These are phyloP conservation scores for Baryphthengus martii DNA, from an alignment of 2,113 vertebrate genomes.

Conservation along the genomic window DNA sequence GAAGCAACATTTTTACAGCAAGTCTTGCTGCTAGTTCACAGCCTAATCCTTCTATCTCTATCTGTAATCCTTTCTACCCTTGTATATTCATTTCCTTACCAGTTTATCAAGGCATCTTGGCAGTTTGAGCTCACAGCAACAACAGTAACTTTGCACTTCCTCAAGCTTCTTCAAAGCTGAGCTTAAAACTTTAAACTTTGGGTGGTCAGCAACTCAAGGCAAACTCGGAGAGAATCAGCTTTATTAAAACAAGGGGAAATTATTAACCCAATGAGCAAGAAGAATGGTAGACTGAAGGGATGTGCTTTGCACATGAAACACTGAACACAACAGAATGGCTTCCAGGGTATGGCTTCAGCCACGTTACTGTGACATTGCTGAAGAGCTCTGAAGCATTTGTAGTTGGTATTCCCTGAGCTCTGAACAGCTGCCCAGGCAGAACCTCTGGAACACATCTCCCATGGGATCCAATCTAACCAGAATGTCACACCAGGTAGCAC, in stretches of 20 bases:
- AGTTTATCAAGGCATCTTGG: conserved; percentile 30
- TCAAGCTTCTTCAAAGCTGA: neutral
- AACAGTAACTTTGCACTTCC: neutral
- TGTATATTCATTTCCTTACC: conserved; percentile 42
- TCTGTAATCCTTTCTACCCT: conserved; percentile 45
- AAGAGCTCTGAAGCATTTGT: neutral
- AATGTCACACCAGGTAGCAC: neutral
- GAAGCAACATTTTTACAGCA: conserved; percentile 60
- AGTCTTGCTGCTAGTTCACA: conserved; percentile 22
- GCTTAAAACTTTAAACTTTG: neutral
- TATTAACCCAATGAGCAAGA: neutral
- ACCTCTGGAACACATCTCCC: neutral
- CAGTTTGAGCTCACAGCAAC: neutral
- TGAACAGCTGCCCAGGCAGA: neutral
- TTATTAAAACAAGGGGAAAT: neutral
- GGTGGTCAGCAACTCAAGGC: neutral
- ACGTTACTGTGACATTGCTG: fast-evolving
- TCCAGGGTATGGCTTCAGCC: fast-evolving
- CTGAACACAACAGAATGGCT: neutral
- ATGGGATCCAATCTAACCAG: neutral
- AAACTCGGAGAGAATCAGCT: neutral
- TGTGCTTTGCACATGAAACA: neutral
- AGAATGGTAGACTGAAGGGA: neutral
- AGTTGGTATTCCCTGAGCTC: neutral
- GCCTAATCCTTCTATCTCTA: conserved; percentile 52